Evolutionary conservation across 2,888 invertebrate genomes (phyloP), one percentile per base, ranked within the genome.

Genomic region (Sphaeridia pumilis): DNA sequence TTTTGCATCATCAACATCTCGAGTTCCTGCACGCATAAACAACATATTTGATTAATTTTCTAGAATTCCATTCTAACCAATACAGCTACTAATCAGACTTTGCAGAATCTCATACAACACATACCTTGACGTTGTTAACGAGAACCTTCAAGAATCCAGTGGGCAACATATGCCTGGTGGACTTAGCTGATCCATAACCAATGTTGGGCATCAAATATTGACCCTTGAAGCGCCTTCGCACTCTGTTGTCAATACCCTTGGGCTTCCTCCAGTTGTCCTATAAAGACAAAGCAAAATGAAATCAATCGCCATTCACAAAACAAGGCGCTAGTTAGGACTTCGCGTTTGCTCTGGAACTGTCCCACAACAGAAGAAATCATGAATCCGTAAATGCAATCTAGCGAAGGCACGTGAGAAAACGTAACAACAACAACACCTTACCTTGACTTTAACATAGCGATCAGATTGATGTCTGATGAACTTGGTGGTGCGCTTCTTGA

Each of bases 161-260:
- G 44, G 95, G 97, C 28, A 97, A 80, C 84, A 98, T 88, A 73
- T 97, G 95, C 70, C 84, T 85, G 56, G 94, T 94, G 70, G 85
- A 87, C 71, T 86, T 84, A 73, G 86, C 87, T 67, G 92, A 90
- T 65, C 98, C 97, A 71, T 95, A 98, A 81, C 98, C 98, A 72
- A 99, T 94, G 72, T 84, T 94, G 63, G 98, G 98, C 98, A 99
- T 98, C 77, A 89, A 76, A 71, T 85, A 92, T 71, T 95, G 95
- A 27, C 98, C 98, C 85, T 98, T 98, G 79, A 98, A 98, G 67
- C 95, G 83, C 72, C 98, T 84, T 66, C 98, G 84, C 46, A 98
- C 97, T 75, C 97, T 83, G 83, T 99, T 98, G 77, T 99, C 98
- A 75, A 98, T 99, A 90, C 98, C 98, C 77, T 95, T 95, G 21